Percentiles rank a stretch among this genome's conserved stretches.
These are phyloP conservation scores for Acholoe squamosa DNA, from an alignment of 2,888 invertebrate species.

Conservation along the genomic window DNA sequence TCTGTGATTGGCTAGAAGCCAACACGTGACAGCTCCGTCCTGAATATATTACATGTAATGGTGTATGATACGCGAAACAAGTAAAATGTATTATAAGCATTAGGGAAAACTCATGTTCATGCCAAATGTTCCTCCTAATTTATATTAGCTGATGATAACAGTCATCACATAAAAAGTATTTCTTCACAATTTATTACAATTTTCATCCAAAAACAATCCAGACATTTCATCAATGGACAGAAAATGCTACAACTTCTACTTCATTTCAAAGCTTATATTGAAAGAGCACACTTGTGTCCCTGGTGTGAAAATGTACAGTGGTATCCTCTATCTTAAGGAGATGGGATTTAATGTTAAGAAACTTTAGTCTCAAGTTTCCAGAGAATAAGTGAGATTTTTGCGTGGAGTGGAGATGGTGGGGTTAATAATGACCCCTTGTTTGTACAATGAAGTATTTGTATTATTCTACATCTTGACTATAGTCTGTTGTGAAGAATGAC, in stretches of 20 bases:
- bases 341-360: neutral
- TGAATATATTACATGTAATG: neutral
- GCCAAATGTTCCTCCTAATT: constrained; percentile 23
- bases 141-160: neutral
- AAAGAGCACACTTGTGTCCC: neutral
- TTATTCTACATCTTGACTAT: constrained; percentile 1
- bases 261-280: neutral
- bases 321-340: no score
- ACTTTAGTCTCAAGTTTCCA: neutral
- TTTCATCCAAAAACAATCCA: constrained; percentile 1
- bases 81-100: neutral
- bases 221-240: constrained; percentile 50
- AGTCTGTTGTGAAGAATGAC: constrained; percentile 35
- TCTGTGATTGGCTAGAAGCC: constrained; percentile 9
- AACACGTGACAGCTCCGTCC: constrained; percentile 47
- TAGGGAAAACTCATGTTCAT: neutral
- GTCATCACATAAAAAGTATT: neutral
- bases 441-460: constrained; percentile 25
- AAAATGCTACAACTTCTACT: constrained; percentile 4
- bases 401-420: neutral
- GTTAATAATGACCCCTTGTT: neutral
- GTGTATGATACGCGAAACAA: neutral
- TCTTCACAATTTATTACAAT: constrained; percentile 21
- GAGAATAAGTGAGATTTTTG: neutral
- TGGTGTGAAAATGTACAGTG: no score